These are phyloP conservation scores for Anoncus sp. DNA, from an alignment of 2,888 invertebrate species.

Conservation along the genomic window DNA sequence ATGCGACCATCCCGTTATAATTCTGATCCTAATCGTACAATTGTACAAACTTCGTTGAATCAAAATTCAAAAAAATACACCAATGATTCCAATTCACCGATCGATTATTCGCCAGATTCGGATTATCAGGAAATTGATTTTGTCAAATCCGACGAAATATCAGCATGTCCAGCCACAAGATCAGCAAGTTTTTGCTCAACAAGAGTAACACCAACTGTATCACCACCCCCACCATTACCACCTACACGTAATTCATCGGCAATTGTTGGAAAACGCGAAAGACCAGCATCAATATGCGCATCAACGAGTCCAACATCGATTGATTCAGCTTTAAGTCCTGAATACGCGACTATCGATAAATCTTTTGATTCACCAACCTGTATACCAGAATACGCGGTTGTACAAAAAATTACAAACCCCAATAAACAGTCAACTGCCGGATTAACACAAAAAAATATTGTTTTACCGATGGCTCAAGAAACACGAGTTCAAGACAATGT, in stretches of 20 bases:
- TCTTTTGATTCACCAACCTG: constrained; percentile 69
- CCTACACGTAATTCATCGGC: constrained; percentile 78
- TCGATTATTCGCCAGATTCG: constrained; percentile 62
- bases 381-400: constrained; percentile 80
- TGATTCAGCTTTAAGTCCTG: constrained; percentile 75
- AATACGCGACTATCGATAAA: constrained; percentile 78
- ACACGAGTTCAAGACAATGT: constrained; percentile 27
- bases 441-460: neutral
- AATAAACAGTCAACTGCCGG: constrained; percentile 59
- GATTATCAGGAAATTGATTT: constrained; percentile 68
- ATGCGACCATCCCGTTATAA: constrained; percentile 87
- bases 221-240: constrained; percentile 83
- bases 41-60: constrained; percentile 82
- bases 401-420: constrained; percentile 73
- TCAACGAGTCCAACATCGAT: constrained; percentile 68
- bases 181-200: constrained; percentile 86
- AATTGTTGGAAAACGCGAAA: constrained; percentile 72
- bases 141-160: constrained; percentile 61
- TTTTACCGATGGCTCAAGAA: neutral
- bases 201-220: constrained; percentile 82
- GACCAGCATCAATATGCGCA: constrained; percentile 77
- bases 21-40: constrained; percentile 87
- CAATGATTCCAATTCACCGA: constrained; percentile 62
- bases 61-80: constrained; percentile 75
- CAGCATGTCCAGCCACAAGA: constrained; percentile 80